Evolutionary conservation across 1,140 invertebrate species (phyloP).

Genomic region (Ladona fulva): DNA sequence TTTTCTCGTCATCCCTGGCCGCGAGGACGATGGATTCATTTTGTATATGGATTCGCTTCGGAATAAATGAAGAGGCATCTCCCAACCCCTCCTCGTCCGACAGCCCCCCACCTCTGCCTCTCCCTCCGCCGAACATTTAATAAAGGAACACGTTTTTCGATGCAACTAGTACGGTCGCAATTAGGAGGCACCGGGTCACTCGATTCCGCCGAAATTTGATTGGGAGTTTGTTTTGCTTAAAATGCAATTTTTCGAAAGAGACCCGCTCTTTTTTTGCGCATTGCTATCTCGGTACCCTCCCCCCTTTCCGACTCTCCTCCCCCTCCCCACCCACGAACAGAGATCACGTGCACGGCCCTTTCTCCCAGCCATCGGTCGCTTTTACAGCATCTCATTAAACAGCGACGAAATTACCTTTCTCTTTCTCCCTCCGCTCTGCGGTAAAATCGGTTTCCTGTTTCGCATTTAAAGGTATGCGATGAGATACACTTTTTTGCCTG

Average conservation of each 20-base stretch:
- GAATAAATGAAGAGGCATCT: background rate
- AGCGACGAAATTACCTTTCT: background rate
- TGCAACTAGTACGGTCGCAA: background rate
- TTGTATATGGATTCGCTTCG: background rate
- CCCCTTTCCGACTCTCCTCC: background rate
- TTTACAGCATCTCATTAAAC: background rate
- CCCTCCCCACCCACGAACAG: no score
- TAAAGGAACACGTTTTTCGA: background rate
- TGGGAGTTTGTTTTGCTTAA: background rate
- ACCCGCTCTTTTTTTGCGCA: background rate
- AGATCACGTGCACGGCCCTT: no score
- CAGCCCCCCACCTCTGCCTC: background rate
- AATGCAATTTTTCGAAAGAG: constrained; percentile 10
- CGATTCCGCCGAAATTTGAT: background rate
- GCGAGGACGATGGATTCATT: background rate
- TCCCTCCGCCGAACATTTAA: background rate
- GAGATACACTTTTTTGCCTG: no score
- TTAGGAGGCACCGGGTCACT: background rate
- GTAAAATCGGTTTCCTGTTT: no score
- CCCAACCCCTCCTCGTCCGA: background rate
- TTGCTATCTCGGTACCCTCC: background rate
- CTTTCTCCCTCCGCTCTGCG: background rate
- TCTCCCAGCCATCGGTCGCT: background rate
- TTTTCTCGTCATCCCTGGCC: background rate
- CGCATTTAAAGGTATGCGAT: no score